A percentile compares a stretch with the other conserved stretches of the same genome.
Evolutionary conservation across 2,888 invertebrate genomes (phyloP).

Genomic region (Conomelus anceps): DNA sequence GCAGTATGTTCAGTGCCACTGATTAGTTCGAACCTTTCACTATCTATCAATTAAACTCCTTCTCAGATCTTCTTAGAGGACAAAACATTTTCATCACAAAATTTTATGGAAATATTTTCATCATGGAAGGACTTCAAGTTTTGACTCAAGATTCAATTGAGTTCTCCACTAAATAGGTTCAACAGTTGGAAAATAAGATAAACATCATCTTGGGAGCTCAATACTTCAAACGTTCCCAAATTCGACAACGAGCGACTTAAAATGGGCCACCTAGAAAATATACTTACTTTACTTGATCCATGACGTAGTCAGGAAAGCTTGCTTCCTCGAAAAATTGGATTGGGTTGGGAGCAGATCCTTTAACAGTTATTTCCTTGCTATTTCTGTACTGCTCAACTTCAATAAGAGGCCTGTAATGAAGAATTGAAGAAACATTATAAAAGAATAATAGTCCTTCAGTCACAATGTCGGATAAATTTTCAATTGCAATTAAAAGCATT

Average conservation of each 20-base stretch:
- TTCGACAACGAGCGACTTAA: too few relatives aligned
- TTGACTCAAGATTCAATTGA: neutral
- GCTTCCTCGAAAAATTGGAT: conserved; percentile 86
- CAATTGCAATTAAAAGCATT: too few relatives aligned
- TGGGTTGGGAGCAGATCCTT: conserved; percentile 78
- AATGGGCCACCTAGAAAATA: neutral
- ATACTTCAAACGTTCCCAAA: too few relatives aligned
- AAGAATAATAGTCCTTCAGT: too few relatives aligned
- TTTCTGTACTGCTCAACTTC: conserved; percentile 72
- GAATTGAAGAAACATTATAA: too few relatives aligned
- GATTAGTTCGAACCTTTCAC: too few relatives aligned
- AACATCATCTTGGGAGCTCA: too few relatives aligned
- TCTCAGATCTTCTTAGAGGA: conserved; percentile 13
- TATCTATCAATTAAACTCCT: neutral
- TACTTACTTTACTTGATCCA: conserved; percentile 50
- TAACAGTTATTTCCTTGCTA: conserved; percentile 78
- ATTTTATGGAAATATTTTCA: neutral
- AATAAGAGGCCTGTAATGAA: conserved; percentile 43
- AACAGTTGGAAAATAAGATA: too few relatives aligned
- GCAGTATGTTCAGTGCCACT: too few relatives aligned
- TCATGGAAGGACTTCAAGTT: neutral
- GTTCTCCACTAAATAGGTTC: too few relatives aligned
- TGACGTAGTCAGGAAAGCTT: conserved; percentile 75
- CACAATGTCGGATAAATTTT: too few relatives aligned
- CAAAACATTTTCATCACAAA: neutral